Conservation (phyloP, 1,140 invertebrate species). For the Orchesella cincta region DNA sequence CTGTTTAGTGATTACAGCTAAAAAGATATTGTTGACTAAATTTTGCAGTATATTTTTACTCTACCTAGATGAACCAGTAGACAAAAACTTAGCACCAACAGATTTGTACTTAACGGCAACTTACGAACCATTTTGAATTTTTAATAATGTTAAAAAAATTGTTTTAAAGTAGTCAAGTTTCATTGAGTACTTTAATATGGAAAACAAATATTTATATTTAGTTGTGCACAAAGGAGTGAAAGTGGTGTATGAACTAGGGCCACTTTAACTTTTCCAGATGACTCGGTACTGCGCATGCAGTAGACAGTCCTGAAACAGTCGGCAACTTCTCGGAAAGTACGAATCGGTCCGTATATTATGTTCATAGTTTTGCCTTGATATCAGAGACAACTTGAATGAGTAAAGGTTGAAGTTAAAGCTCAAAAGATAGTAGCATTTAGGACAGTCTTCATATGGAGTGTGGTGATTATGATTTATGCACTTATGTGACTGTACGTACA, state of each 20-base stretch:
- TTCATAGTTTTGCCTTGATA: no score
- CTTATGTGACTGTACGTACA: no score
- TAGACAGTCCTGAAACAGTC: neutral
- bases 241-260: neutral
- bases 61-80: conserved; percentile 11
- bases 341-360: neutral
- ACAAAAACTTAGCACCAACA: neutral
- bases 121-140: neutral
- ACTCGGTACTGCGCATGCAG: neutral
- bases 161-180: no score
- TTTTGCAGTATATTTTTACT: neutral
- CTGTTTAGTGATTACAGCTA: no score
- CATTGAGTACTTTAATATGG: no score
- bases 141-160: neutral
- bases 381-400: no score
- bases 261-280: neutral
- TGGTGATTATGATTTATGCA: no score
- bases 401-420: no score
- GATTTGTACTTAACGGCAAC: neutral
- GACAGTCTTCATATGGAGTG: no score
- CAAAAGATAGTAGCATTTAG: no score
- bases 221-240: no score
- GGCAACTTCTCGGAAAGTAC: neutral
- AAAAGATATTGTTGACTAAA: conserved; percentile 8
- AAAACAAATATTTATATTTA: no score